Conservation (phyloP, 2,113 vertebrate species). For the Oncorhynchus clarkii region DNA sequence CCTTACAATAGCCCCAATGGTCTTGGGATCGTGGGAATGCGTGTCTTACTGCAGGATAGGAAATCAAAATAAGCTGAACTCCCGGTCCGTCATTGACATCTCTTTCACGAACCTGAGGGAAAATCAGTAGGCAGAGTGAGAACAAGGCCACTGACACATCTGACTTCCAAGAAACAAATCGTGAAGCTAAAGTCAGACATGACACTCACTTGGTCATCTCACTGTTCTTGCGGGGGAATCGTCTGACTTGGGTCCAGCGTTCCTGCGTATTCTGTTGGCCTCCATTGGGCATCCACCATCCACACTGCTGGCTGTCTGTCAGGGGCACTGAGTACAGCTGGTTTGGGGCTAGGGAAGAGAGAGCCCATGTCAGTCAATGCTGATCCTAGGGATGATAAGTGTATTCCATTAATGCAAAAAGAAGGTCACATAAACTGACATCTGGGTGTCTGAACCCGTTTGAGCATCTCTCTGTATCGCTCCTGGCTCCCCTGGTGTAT, state of each 20-base stretch:
- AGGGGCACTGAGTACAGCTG: conserved; percentile 74
- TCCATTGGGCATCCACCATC: conserved; percentile 66
- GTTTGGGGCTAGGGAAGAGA: conserved; percentile 69
- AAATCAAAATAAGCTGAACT: conserved; percentile 68
- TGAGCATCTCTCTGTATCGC: conserved; percentile 61
- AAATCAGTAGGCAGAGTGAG: conserved; percentile 3
- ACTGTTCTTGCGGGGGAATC: conserved; percentile 68
- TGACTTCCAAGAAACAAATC: not conserved
- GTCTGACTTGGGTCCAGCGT: conserved; percentile 65
- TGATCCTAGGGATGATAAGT: not conserved
- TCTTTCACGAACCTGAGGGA: conserved; percentile 72
- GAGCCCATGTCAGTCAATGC: not conserved
- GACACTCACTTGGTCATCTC: conserved; percentile 76
- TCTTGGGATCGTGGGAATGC: not conserved
- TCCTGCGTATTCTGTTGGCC: conserved; percentile 17
- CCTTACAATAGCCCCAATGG: not conserved
- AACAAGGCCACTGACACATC: not conserved
- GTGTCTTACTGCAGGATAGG: not conserved
- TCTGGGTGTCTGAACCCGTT: conserved; percentile 37
- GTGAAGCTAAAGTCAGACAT: not conserved
- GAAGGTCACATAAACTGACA: conserved; percentile 27
- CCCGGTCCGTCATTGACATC: conserved; percentile 56
- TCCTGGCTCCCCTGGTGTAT: conserved; percentile 62
- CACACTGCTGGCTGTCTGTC: conserved; percentile 76
- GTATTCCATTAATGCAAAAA: not conserved